Conservation (phyloP, 2,113 vertebrate species). For the Pterocles orientalis region DNA sequence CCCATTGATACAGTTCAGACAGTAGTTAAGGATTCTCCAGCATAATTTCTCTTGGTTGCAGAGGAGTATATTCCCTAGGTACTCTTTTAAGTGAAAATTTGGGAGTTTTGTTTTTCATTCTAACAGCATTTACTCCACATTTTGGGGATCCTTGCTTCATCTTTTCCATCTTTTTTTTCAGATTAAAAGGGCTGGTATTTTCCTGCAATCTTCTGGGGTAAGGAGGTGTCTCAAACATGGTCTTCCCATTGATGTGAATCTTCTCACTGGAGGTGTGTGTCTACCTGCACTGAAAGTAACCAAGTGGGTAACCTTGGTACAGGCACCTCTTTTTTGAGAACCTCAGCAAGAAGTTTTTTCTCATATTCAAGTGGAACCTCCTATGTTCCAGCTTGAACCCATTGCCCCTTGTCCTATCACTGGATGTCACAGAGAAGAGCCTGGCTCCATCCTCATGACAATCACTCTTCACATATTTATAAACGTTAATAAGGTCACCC, state of each 20-base stretch:
- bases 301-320: fast-evolving
- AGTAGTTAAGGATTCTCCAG: neutral
- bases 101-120: neutral
- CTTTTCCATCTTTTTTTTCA: neutral
- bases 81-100: neutral
- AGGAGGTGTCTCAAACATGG: neutral
- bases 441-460: no score
- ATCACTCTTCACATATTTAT: no score
- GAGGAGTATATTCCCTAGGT: neutral
- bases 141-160: neutral
- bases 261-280: neutral
- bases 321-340: neutral
- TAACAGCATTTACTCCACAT: neutral
- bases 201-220: neutral
- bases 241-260: neutral
- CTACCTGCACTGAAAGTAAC: neutral
- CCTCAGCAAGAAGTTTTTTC: no score
- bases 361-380: no score
- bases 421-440: no score
- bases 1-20: neutral
- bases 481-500: no score
- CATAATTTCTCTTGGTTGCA: neutral
- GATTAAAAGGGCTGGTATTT: neutral
- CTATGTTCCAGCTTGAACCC: no score
- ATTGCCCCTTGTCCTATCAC: no score